Evolutionary conservation across 2,797 vertebrate species (phyloP).

Genomic region (Sebastes trivittatus): DNA sequence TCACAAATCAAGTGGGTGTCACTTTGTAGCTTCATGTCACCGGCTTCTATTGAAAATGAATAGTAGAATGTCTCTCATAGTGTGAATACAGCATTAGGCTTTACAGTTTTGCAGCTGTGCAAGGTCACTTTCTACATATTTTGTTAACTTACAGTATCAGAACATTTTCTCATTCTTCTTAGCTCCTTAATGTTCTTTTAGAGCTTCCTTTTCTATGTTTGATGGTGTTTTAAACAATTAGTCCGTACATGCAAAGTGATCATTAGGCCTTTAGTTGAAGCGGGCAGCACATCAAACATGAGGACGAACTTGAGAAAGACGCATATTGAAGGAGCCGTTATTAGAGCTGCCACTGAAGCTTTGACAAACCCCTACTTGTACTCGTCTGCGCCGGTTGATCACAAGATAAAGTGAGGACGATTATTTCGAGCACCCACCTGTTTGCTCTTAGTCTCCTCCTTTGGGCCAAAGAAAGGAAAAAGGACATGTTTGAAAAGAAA

Average conservation of each 20-base stretch:
- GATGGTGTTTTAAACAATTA: background rate
- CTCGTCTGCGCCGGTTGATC: background rate
- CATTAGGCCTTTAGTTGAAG: background rate
- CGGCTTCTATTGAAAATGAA: no score
- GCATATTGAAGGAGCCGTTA: background rate
- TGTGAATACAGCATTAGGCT: background rate
- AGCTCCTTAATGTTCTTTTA: background rate
- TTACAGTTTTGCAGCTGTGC: background rate
- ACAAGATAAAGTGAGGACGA: background rate
- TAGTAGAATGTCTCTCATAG: no score
- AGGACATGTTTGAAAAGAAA: slow-evolving; percentile 15
- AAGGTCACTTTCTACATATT: background rate
- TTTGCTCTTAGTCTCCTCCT: slow-evolving; percentile 69
- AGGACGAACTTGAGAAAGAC: background rate
- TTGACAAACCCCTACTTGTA: background rate
- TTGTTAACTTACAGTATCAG: background rate
- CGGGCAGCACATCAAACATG: background rate
- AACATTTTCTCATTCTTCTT: background rate
- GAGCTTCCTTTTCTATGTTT: background rate
- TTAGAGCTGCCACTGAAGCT: background rate
- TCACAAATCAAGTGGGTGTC: no score
- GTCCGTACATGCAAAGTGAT: background rate
- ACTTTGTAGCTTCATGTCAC: no score
- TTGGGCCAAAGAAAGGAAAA: slow-evolving; percentile 23
- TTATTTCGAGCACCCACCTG: slow-evolving; percentile 66